Conservation (phyloP, 2,888 invertebrate species). For the Tiliacea citrago region DNA sequence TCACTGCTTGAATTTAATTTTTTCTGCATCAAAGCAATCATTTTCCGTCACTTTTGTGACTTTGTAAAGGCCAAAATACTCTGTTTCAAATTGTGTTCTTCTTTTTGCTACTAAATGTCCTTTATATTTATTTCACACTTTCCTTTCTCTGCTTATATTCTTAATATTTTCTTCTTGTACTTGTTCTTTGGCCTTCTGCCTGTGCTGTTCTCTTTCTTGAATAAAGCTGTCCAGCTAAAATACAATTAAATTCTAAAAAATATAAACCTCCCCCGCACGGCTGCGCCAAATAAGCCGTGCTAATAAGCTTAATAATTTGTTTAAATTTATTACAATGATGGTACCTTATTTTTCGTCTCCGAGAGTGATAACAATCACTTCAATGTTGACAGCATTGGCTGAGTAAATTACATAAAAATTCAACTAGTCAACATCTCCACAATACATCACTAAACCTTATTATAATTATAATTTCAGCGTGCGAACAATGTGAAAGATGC, state of each 20-base stretch:
- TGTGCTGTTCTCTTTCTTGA: too few relatives aligned
- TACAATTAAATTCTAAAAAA: not conserved
- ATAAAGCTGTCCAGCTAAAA: not conserved
- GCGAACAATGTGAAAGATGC: conserved; percentile 96
- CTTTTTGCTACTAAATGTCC: too few relatives aligned
- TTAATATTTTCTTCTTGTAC: too few relatives aligned
- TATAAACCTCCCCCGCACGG: not conserved
- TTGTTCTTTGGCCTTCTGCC: too few relatives aligned
- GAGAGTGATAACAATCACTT: conserved; percentile 65
- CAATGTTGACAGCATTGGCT: conserved; percentile 72
- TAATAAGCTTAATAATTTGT: not conserved
- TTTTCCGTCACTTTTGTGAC: too few relatives aligned
- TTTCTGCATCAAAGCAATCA: too few relatives aligned
- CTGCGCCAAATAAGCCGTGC: not conserved
- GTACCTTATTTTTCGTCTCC: conserved; percentile 78
- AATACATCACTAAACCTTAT: not conserved
- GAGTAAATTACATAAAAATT: conserved; percentile 59
- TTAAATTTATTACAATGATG: conserved; percentile 69
- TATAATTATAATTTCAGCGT: conserved; percentile 90
- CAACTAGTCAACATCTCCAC: not conserved
- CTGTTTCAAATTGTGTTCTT: too few relatives aligned
- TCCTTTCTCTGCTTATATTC: too few relatives aligned
- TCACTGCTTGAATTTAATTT: too few relatives aligned
- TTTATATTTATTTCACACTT: too few relatives aligned
- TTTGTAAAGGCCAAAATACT: too few relatives aligned